Base-by-base conservation (phyloP, 2,888 invertebrate genomes). In the Drosophila neutralis region DNA sequence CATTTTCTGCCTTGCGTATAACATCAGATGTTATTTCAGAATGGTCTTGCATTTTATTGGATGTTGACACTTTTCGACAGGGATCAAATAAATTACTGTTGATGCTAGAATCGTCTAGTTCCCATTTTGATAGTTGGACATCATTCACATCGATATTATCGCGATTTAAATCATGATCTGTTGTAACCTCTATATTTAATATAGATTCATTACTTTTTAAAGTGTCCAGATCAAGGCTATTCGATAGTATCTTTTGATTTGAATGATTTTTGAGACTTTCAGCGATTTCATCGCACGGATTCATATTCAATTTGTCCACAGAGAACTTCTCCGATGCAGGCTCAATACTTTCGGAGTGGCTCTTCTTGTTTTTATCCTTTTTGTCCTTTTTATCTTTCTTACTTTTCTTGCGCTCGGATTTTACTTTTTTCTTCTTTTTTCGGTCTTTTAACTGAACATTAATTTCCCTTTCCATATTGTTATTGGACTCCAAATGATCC, bases 81-180 rank as follows among this genome's bases (percentile, higher is more conserved):
- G 94, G 94, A 0, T 94, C 94, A 60, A 94, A 94, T 73, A 49
- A 77, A 76, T 70, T 93, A 91, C 70, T 94, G 33, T 49, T 94
- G 48, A 95, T 95, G 61, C 96, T 96, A 49, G 96, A 96, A 27
- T 97, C 95, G 93, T 98, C 98, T 96, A 98, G 96, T 36, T 98
- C 98, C 98, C 98, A 98, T 93, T 98, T 98, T 1, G 98, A 98
- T 59, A 96, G 93, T 89, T 96, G 97, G 0, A 98, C 97, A 69
- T 97, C 78, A 35, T 77, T 83, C 11, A 80, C 70, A 11, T 91
- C 89, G 53, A 80, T 24, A 49, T 33, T 33, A 24, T 70, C 69
- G 2, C 52, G 52, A 13, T 61, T 60, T 35, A 66, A 51, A 31
- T 70, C 71, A 24, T 63, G 48, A 53, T 74, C 74, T 15, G 35